Evolutionary conservation across 1,140 invertebrate genomes (phyloP).

Genomic region (Paramacrobiotus metropolitanus): DNA sequence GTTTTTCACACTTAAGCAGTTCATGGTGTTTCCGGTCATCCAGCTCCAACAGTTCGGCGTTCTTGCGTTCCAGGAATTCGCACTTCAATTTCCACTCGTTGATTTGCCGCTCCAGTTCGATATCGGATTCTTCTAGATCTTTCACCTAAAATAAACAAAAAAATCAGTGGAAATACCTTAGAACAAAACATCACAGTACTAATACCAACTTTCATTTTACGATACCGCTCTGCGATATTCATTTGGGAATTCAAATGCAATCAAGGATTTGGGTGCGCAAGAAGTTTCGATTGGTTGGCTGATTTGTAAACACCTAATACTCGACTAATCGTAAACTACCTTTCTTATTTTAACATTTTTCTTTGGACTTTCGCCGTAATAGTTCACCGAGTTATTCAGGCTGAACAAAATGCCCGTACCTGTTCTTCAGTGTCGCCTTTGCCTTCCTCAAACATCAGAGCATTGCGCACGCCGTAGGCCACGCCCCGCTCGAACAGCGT

Average conservation of each 20-base stretch:
- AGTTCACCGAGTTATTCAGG: too few relatives aligned
- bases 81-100: slow-evolving; percentile 54
- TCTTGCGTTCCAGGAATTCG: slow-evolving; percentile 56
- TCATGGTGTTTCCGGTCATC: slow-evolving; percentile 74
- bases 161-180: not conserved
- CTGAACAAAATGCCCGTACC: too few relatives aligned
- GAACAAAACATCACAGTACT: too few relatives aligned
- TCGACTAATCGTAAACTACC: too few relatives aligned
- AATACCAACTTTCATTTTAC: too few relatives aligned
- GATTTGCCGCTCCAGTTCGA: slow-evolving; percentile 47
- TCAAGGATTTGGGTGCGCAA: too few relatives aligned
- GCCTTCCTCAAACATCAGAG: slow-evolving; percentile 39
- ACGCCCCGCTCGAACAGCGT: slow-evolving; percentile 88
- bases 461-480: slow-evolving; percentile 90
- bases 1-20: slow-evolving; percentile 67
- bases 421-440: slow-evolving; percentile 40
- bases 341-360: too few relatives aligned
- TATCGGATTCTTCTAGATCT: slow-evolving; percentile 40
- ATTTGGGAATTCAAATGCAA: too few relatives aligned
- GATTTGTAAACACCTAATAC: too few relatives aligned
- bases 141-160: slow-evolving; percentile 21
- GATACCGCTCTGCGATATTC: too few relatives aligned
- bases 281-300: too few relatives aligned
- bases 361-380: too few relatives aligned
- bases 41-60: slow-evolving; percentile 52